These are phyloP conservation scores for Agrilus planipennis DNA, from an alignment of 1,140 invertebrate genomes.

Conservation along the genomic window DNA sequence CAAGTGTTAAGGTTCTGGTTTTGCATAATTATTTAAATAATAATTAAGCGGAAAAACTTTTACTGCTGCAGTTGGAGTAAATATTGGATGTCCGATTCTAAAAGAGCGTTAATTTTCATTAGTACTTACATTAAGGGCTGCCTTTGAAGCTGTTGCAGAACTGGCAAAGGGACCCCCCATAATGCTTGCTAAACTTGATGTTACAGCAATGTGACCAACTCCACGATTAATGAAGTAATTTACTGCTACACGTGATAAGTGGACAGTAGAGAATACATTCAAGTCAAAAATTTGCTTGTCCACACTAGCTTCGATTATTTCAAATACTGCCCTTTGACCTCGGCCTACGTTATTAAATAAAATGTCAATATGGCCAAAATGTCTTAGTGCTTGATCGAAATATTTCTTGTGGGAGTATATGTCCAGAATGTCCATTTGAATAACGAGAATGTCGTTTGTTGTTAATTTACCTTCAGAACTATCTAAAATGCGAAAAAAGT, in stretches of 20 bases:
- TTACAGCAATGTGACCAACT: slow-evolving; percentile 58
- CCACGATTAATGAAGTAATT: slow-evolving; percentile 49
- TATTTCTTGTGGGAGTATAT: slow-evolving; percentile 46
- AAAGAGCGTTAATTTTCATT: not conserved
- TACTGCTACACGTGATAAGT: slow-evolving; percentile 54
- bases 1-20: too few relatives aligned
- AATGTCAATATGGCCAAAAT: slow-evolving; percentile 65
- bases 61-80: too few relatives aligned
- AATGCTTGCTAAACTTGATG: slow-evolving; percentile 60
- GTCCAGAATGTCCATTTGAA: slow-evolving; percentile 58
- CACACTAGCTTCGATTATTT: slow-evolving; percentile 60
- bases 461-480: slow-evolving; percentile 39
- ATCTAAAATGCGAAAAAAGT: slow-evolving; percentile 24
- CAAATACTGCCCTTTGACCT: slow-evolving; percentile 66
- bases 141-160: slow-evolving; percentile 68
- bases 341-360: slow-evolving; percentile 74
- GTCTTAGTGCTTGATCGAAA: slow-evolving; percentile 50
- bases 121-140: slow-evolving; percentile 59
- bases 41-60: too few relatives aligned
- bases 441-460: slow-evolving; percentile 51
- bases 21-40: too few relatives aligned
- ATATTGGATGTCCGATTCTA: too few relatives aligned
- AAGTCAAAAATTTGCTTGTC: slow-evolving; percentile 70
- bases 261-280: slow-evolving; percentile 67
- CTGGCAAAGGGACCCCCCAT: slow-evolving; percentile 57